Percentiles rank a stretch among this genome's conserved stretches.
Conservation (phyloP, 1,140 invertebrate genomes). For the Psix sp. region DNA sequence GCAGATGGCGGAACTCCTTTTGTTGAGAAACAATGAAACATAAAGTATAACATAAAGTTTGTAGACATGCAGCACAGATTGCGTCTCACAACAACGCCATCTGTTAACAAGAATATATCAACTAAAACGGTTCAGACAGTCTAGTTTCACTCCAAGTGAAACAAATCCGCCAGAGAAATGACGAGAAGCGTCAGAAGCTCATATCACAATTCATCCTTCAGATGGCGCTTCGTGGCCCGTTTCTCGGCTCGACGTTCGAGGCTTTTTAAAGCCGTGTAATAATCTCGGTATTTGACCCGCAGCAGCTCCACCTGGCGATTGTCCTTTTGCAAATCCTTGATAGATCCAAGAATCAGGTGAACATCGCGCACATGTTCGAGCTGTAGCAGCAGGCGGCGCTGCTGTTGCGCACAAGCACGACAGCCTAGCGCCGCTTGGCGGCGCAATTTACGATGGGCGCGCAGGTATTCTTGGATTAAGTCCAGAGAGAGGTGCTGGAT, state of each 20-base stretch:
- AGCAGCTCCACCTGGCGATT: conserved; percentile 58
- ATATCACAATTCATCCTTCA: conserved; percentile 43
- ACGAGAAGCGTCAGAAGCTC: conserved; percentile 12
- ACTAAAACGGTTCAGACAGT: too few relatives aligned
- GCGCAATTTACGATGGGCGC: conserved; percentile 61
- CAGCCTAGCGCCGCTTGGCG: conserved; percentile 46
- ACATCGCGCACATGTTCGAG: conserved; percentile 70
- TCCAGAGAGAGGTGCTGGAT: conserved; percentile 70
- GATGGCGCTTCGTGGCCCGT: background rate
- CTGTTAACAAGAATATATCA: too few relatives aligned
- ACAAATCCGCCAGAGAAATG: conserved; percentile 18
- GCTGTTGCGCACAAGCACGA: conserved; percentile 46
- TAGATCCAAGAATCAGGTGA: conserved; percentile 68
- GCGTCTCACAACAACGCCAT: too few relatives aligned
- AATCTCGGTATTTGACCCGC: conserved; percentile 26
- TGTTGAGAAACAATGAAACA: too few relatives aligned
- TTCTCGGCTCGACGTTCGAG: background rate
- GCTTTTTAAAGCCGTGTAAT: conserved; percentile 5
- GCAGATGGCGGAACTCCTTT: too few relatives aligned
- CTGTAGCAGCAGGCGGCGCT: conserved; percentile 66
- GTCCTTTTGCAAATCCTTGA: conserved; percentile 62
- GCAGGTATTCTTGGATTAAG: conserved; percentile 66
- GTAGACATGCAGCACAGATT: too few relatives aligned
- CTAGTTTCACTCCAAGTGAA: conserved; percentile 2
- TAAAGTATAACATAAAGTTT: too few relatives aligned